Conservation (phyloP, 2,113 vertebrate genomes). For the Hiodon tergisus region DNA sequence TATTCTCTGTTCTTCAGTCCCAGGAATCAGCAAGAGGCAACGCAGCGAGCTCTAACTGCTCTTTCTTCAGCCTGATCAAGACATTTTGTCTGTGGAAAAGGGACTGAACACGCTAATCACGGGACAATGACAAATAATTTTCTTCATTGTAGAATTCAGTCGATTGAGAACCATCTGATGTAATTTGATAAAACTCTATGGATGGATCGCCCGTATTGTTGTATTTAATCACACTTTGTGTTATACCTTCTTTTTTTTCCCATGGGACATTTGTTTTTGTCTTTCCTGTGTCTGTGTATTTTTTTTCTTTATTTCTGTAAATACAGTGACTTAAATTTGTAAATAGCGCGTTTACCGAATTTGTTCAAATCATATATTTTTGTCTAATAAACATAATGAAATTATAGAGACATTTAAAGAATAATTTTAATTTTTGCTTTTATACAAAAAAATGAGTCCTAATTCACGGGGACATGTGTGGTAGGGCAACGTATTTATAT, state of each 20-base stretch:
- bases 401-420: constrained; percentile 64
- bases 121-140: constrained; percentile 66
- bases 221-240: constrained; percentile 72
- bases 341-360: constrained; percentile 93
- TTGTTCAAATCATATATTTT: constrained; percentile 99
- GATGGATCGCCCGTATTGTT: constrained; percentile 74
- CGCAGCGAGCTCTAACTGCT: constrained; percentile 87
- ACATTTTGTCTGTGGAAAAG: constrained; percentile 46
- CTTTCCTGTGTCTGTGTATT: constrained; percentile 72
- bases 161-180: constrained; percentile 68
- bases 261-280: constrained; percentile 71
- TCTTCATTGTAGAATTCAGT: constrained; percentile 65
- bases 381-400: constrained; percentile 99
- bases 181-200: constrained; percentile 71
- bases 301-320: constrained; percentile 74
- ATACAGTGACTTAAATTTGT: constrained; percentile 96
- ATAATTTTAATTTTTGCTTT: constrained; percentile 30
- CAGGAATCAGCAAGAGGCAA: constrained; percentile 86
- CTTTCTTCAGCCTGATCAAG: constrained; percentile 88
- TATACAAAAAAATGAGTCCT: not conserved
- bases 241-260: constrained; percentile 64
- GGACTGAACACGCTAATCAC: constrained; percentile 39
- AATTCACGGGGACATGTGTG: not conserved
- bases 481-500: not conserved
- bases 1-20: constrained; percentile 71